A percentile compares a stretch with the other conserved stretches of the same genome.
Conservation (phyloP, 2,797 vertebrate species). For the Remorina albescens region DNA sequence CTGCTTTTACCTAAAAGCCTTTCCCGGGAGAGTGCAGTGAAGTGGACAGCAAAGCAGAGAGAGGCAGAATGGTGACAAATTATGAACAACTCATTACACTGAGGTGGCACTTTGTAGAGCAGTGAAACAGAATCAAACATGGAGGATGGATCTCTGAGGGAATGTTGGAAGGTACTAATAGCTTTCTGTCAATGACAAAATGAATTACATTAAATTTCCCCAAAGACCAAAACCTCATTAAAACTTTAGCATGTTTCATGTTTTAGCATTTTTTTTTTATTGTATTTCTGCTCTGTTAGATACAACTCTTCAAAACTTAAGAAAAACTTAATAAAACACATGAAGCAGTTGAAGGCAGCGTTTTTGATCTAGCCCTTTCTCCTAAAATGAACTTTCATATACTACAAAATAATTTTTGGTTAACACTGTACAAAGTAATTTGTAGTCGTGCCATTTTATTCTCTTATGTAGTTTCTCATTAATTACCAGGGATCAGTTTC, state of each 20-base stretch:
- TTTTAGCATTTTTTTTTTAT: constrained; percentile 51
- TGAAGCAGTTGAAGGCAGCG: background rate
- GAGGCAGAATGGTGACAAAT: constrained; percentile 75
- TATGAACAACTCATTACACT: constrained; percentile 82
- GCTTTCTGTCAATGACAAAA: constrained; percentile 68
- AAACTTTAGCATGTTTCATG: constrained; percentile 55
- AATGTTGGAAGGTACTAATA: constrained; percentile 67
- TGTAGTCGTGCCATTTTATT: too few species aligned
- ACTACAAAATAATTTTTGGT: background rate
- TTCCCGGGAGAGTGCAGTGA: constrained; percentile 67
- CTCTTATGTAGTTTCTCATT: background rate
- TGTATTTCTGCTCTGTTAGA: constrained; percentile 49
- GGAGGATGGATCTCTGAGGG: constrained; percentile 65
- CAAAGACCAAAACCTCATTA: constrained; percentile 68
- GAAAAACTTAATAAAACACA: background rate
- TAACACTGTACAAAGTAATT: too few species aligned
- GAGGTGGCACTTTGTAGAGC: constrained; percentile 69
- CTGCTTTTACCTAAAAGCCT: constrained; percentile 80
- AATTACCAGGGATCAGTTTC: background rate
- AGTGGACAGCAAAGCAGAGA: constrained; percentile 72
- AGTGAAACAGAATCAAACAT: constrained; percentile 69
- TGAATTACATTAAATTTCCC: constrained; percentile 71
- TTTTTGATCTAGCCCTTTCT: background rate
- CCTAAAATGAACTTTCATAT: background rate
- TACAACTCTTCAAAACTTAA: constrained; percentile 29